Percentiles rank a stretch among this genome's conserved stretches.
Conservation (phyloP, 2,888 invertebrate genomes). For the Lomographa bimaculata region DNA sequence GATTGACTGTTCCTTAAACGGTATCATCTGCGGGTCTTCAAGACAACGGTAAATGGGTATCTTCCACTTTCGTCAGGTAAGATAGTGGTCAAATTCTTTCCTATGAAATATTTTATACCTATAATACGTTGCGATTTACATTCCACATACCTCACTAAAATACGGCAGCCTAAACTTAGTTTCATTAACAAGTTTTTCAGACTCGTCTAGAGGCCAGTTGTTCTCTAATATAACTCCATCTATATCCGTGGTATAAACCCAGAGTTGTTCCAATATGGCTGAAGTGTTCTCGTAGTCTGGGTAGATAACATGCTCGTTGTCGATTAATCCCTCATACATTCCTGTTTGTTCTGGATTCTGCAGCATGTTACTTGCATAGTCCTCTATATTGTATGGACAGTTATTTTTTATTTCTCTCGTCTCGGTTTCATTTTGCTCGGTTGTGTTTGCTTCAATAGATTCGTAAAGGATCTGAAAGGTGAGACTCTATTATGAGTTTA, state of each 20-base stretch:
- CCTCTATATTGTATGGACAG: constrained; percentile 27
- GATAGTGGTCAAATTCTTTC: too few species aligned
- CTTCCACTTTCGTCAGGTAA: too few species aligned
- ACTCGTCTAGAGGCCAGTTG: constrained; percentile 80
- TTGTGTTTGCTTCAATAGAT: constrained; percentile 21
- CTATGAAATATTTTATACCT: too few species aligned
- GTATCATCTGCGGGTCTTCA: too few species aligned
- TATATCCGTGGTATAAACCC: constrained; percentile 47
- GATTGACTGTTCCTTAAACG: too few species aligned
- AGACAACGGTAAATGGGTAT: too few species aligned
- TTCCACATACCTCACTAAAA: constrained; percentile 76
- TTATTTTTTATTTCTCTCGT: constrained; percentile 29
- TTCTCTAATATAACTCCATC: constrained; percentile 79
- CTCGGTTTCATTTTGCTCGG: constrained; percentile 27
- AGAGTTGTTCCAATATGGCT: constrained; percentile 49
- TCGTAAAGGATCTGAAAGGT: constrained; percentile 48
- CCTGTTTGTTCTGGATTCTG: constrained; percentile 36
- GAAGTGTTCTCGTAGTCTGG: constrained; percentile 52
- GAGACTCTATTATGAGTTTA: too few species aligned
- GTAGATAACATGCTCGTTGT: constrained; percentile 49
- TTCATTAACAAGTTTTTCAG: constrained; percentile 55
- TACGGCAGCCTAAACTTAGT: constrained; percentile 69
- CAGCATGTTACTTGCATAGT: constrained; percentile 45
- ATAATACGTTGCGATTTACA: too few species aligned
- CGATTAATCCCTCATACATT: constrained; percentile 51